Percentiles rank a stretch among this genome's conserved stretches.
phyloP scores from a whole-genome alignment of 2,888 invertebrate genomes.

The Tiliacea citrago region DNA sequence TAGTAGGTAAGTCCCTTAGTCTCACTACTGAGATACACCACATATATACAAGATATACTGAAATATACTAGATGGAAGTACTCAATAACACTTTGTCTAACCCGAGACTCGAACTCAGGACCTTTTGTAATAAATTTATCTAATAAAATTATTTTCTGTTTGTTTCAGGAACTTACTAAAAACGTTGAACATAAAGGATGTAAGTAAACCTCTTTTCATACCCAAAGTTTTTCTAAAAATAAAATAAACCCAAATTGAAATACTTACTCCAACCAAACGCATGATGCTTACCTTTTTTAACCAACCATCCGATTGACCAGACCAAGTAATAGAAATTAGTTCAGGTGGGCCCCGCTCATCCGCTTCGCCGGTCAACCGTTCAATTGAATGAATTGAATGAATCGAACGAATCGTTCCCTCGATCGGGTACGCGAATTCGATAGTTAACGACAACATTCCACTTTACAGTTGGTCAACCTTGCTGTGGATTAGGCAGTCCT shows the following conservation, averaged over 20 bases:
- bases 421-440: constrained; percentile 70
- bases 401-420: constrained; percentile 65
- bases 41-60: too few species aligned
- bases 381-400: constrained; percentile 78
- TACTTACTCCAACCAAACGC: constrained; percentile 32
- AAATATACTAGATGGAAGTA: too few species aligned
- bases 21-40: too few species aligned
- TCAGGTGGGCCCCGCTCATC: constrained; percentile 75
- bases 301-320: constrained; percentile 66
- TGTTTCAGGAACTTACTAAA: constrained; percentile 40
- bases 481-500: constrained; percentile 39
- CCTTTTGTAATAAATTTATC: background rate
- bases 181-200: constrained; percentile 39
- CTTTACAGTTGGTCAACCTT: constrained; percentile 56
- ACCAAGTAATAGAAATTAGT: constrained; percentile 76
- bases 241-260: constrained; percentile 27
- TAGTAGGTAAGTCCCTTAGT: too few species aligned
- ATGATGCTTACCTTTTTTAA: constrained; percentile 55
- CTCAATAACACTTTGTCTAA: background rate
- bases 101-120: background rate
- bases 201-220: constrained; percentile 30
- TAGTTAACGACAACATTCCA: constrained; percentile 67
- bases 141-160: background rate
- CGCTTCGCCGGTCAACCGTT: constrained; percentile 76
- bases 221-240: constrained; percentile 1